Evolutionary conservation across 2,797 vertebrate species (phyloP), one percentile per base, ranked within the genome.

Genomic region (Bufotes viridis): DNA sequence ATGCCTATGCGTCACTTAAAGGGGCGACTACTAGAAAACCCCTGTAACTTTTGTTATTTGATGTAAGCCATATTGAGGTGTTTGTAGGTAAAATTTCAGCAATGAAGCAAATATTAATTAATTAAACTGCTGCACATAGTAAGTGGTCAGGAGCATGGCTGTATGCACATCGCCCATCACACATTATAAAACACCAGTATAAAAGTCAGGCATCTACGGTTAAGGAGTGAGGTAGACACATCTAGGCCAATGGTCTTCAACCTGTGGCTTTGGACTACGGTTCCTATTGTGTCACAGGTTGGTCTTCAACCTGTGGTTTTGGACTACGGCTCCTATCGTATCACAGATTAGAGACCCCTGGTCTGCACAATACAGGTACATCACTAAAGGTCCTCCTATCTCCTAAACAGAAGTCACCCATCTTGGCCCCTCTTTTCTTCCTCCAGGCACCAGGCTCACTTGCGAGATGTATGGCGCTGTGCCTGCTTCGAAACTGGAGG

Each of bases 401-500:
- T 18, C 14, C 10, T 12, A 24, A 49, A 9, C 18, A 15, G 61
- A 51, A 82, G 80, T 2, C 17, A 82, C 5, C 20, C 18, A 20
- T 61, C 58, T 42, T 5, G 1, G 34, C 42, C 15, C 42, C 11
- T 15, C 12, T 13, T 11, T 51, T 26, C 24, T 26, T 69, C 26
- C 14, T 26, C 26, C 24, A 42, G 14, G 20, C 17, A 6, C 53
- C 20, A 12, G 34, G 13, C 20, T 92, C 24, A 95, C 87, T 95
- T 96, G 79, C 90, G 93, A 0, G 92, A 34, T 69, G 91, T 87
- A 42, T 95, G 92, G 69, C 92, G 80, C 0, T 92, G 94, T 34
- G 92, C 90, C 75, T 92, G 95, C 11, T 93, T 95, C 11, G 85
- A 91, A 82, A 92, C 96, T 91, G 92, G 93, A 91, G 95, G 95